phyloP scores from a whole-genome alignment of 2,113 vertebrate species.

The Sardina pilchardus region DNA sequence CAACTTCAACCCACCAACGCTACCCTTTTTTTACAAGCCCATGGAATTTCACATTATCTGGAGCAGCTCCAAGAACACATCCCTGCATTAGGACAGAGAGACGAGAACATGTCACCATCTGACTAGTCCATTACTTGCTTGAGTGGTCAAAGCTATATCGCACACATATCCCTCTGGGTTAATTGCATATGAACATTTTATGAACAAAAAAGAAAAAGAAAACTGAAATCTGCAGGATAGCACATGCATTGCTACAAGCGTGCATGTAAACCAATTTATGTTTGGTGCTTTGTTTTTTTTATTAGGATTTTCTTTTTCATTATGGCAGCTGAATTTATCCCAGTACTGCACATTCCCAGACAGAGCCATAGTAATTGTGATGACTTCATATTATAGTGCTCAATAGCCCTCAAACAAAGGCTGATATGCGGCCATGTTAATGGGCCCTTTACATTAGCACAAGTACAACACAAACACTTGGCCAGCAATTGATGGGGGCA shows the following conservation, averaged over 20 bases:
- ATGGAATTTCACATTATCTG: not conserved
- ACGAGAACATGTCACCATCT: constrained; percentile 19
- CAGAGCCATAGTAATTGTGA: not conserved
- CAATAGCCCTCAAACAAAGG: constrained; percentile 12
- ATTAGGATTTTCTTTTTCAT: not conserved
- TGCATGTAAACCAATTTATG: not conserved
- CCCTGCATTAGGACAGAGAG: constrained; percentile 1
- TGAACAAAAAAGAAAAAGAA: not conserved
- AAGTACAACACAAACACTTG: not conserved
- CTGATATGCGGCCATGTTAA: not conserved
- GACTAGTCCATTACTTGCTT: constrained; percentile 38
- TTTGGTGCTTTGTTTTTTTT: not conserved
- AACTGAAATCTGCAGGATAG: not conserved
- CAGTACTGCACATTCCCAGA: not conserved
- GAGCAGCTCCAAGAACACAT: not conserved
- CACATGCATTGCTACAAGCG: constrained; percentile 5
- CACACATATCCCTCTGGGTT: constrained; percentile 31
- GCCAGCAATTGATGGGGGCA: not conserved
- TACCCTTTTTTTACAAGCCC: not conserved
- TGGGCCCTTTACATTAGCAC: not conserved
- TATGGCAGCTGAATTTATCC: not conserved
- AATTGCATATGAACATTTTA: constrained; percentile 4
- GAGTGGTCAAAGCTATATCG: constrained; percentile 27
- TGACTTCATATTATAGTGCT: constrained; percentile 10
- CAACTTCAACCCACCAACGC: too few relatives aligned